phyloP scores from a whole-genome alignment of 2,797 vertebrate species.

The Premnoplex brunnescens region DNA sequence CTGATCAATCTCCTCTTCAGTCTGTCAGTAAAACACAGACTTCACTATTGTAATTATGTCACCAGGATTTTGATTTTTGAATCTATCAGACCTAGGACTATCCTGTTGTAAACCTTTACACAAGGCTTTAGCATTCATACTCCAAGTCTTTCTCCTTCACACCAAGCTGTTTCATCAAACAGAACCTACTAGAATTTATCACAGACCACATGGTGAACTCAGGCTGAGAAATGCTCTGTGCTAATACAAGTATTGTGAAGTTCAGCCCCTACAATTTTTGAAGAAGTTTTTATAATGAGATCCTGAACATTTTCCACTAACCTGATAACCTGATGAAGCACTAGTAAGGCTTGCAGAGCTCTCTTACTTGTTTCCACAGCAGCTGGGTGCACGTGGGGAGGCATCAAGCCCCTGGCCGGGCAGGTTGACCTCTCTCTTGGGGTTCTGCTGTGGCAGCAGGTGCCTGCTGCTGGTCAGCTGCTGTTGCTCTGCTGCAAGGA shows the following conservation, averaged over 20 bases:
- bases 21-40: background rate
- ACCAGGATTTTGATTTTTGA: background rate
- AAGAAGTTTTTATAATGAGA: background rate
- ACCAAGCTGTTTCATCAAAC: background rate
- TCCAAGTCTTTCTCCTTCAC: background rate
- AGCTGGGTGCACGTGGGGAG: background rate
- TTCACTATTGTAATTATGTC: background rate
- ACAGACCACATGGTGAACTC: background rate
- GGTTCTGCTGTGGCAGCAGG: background rate
- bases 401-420: fast-evolving
- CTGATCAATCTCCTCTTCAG: background rate
- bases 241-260: background rate
- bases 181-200: background rate
- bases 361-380: background rate
- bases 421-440: background rate
- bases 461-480: background rate
- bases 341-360: background rate
- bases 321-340: background rate
- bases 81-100: background rate
- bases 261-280: background rate
- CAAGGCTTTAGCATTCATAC: background rate
- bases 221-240: background rate
- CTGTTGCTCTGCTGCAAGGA: fast-evolving
- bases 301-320: background rate
- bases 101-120: background rate